phyloP scores from a whole-genome alignment of 2,888 invertebrate genomes.

The Himalopsyche kuldschensis region DNA sequence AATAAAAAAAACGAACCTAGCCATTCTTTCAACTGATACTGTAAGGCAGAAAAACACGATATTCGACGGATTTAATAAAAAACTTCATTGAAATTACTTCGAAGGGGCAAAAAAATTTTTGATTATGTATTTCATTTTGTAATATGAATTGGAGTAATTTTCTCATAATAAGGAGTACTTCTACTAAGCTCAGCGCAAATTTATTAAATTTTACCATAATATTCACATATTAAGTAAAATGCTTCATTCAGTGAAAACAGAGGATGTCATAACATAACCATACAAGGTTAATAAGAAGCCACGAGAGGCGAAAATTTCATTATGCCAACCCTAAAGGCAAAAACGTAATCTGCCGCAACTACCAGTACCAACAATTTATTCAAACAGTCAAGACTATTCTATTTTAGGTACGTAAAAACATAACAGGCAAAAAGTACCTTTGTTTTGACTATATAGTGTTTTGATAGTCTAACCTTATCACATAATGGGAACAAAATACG shows the following conservation, averaged over 20 bases:
- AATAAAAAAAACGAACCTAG: no score
- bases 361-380: background rate
- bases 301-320: conserved; percentile 1
- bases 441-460: background rate
- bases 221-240: background rate
- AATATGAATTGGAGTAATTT: background rate
- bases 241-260: background rate
- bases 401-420: background rate
- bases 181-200: background rate
- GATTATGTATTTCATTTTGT: no score
- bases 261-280: background rate
- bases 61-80: no score
- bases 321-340: background rate
- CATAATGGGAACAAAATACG: background rate
- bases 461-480: background rate
- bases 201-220: background rate
- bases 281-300: background rate
- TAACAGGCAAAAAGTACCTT: background rate
- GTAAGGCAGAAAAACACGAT: no score
- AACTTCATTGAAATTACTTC: no score
- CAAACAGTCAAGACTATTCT: background rate
- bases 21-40: no score
- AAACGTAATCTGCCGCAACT: background rate
- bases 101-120: no score
- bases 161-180: background rate